Evolutionary conservation across 1,140 invertebrate genomes (phyloP), one percentile per base, ranked within the genome.

Genomic region (Carposina sasakii): DNA sequence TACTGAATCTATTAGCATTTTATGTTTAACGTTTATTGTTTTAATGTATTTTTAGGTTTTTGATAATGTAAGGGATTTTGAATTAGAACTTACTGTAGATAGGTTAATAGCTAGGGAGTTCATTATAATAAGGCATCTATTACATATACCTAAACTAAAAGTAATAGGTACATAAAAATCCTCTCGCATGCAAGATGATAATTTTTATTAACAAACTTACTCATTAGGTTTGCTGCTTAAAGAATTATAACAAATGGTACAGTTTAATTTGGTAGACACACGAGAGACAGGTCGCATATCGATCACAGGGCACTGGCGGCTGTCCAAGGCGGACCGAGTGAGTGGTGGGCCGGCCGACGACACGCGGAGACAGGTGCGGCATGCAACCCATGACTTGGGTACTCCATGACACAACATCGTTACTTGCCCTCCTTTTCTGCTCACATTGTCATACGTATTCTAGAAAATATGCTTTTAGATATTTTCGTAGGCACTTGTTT

Each of bases 191-290:
- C n/a, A n/a, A n/a, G n/a, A n/a, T n/a, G n/a, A n/a, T n/a, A n/a
- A n/a, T n/a, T n/a, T n/a, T n/a, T n/a, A n/a, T n/a, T n/a, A n/a
- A 28, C 34, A 24, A 28, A 34, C 37, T 51, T 31, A 46, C 21
- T 46, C 47, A 45, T 46, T 75, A 77, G 67, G 60, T n/a, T n/a
- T 60, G 66, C 65, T 73, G 55, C 58, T 79, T 76, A 75, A 75
- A 77, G 76, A 76, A 81, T 71, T 71, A 65, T 81, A 78, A 84
- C 61, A 75, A 84, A 84, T 84, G 77, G 69, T 66, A 69, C 69
- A 71, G 76, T 84, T 81, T 84, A 84, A 84, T 81, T 81, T 81
- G 66, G 74, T 81, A 79, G 81, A 81, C 78, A 74, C 66, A 71
- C 61, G 53, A 69, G 70, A 73, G 78, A 77, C 76, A 63, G 60